These are phyloP conservation scores for Trichonephila clavipes DNA, from an alignment of 1,140 invertebrate genomes.

Conservation along the genomic window DNA sequence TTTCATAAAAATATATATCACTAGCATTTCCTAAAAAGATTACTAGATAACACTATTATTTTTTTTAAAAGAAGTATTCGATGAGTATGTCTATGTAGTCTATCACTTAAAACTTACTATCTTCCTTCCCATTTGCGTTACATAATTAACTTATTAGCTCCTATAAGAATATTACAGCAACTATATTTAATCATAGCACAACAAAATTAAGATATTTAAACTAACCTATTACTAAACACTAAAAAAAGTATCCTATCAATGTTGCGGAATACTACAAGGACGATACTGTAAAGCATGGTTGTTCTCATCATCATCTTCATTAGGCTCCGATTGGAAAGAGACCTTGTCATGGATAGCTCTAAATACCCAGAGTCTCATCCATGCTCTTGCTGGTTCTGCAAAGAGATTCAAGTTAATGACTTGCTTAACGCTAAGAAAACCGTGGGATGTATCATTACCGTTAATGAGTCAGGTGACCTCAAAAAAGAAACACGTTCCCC, in stretches of 20 bases:
- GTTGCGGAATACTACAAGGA: not conserved
- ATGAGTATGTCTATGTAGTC: too few species aligned
- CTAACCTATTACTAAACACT: too few species aligned
- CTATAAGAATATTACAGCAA: too few species aligned
- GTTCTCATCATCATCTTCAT: constrained; percentile 69
- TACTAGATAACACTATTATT: too few species aligned
- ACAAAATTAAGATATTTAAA: too few species aligned
- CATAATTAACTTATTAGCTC: too few species aligned
- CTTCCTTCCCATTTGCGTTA: too few species aligned
- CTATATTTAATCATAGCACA: too few species aligned
- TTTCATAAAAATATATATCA: too few species aligned
- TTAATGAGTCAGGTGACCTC: constrained; percentile 41
- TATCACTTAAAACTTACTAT: too few species aligned
- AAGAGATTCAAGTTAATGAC: constrained; percentile 65
- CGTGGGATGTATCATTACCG: constrained; percentile 42
- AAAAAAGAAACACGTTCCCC: not conserved
- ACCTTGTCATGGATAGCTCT: constrained; percentile 17
- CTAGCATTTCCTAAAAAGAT: too few species aligned
- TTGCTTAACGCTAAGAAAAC: constrained; percentile 59
- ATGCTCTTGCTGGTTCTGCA: constrained; percentile 3
- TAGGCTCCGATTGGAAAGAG: not conserved
- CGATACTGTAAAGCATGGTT: not conserved
- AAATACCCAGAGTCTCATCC: constrained; percentile 47
- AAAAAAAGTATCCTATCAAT: not conserved
- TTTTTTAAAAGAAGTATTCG: too few species aligned